phyloP scores from a whole-genome alignment of 2,797 vertebrate genomes.

The Psittacula derbiana region DNA sequence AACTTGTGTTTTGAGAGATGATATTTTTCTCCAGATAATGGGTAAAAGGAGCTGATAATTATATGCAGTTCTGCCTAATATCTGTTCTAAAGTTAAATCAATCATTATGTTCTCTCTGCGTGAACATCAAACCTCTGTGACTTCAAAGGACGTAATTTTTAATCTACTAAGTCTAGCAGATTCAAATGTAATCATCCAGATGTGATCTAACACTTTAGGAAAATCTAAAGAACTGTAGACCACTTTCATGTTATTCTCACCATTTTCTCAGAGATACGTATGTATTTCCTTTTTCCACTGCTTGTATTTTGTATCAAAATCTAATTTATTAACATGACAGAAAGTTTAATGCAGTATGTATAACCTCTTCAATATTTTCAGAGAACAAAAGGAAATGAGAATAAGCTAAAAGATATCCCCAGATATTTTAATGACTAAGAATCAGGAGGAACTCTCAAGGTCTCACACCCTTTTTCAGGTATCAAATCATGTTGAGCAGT shows the following conservation, averaged over 20 bases:
- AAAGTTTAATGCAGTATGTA: background rate
- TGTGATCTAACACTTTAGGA: background rate
- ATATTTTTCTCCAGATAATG: background rate
- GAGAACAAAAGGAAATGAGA: background rate
- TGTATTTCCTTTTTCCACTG: background rate
- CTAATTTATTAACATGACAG: background rate
- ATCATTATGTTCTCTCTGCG: background rate
- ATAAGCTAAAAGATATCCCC: background rate
- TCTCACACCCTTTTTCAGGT: background rate
- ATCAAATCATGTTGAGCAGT: background rate
- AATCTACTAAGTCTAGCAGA: background rate
- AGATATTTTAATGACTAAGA: background rate
- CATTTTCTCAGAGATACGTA: background rate
- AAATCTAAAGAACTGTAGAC: background rate
- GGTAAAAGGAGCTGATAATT: background rate
- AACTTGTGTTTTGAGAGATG: background rate
- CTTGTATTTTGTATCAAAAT: background rate
- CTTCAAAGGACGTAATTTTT: background rate
- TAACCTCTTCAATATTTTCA: background rate
- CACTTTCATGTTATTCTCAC: background rate
- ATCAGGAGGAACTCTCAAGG: background rate
- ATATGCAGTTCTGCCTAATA: background rate
- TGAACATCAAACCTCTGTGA: background rate
- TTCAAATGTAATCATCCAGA: background rate
- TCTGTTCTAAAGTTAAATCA: background rate